Base-by-base conservation (phyloP, 2,888 invertebrate species). In the Andrena marginata region DNA sequence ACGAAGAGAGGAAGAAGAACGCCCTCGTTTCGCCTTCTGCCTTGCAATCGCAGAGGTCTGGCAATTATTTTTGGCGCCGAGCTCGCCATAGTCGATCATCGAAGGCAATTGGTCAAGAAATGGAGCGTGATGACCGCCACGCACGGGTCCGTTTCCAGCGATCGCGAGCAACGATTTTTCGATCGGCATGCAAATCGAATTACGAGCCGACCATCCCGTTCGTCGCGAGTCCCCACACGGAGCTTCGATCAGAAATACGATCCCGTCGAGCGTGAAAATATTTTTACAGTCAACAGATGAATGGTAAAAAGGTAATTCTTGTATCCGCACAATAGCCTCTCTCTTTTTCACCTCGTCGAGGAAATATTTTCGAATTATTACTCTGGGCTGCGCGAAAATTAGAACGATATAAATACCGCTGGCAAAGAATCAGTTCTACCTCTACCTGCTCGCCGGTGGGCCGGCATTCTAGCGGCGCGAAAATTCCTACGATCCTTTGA, bases 371-470 rank as follows among this genome's bases (percentile, higher is more conserved):
- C n/a, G 54, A 69, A 51, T 67, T 59, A 65, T 59, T 48, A n/a
- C 7, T 23, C 33, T n/a, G 23, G 33, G 33, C 7, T 2, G 23
- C 31, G 77, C 67, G 87, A 75, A 78, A 87, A 86, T 84, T 86
- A 77, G 88, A 80, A 78, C 87, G 72, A 64, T 82, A 86, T 87
- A 84, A 87, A 87, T 87, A 87, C 42, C 76, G 64, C 70, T 87
- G 87, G 88, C 87, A 74, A 49, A 60, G 78, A 42, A 77, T 82
- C 87, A 85, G 72, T 35, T 78, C 59, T 62, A 69, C 59, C 69
- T 78, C 72, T 78, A 63, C n/a, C 59, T 54, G 31, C 20, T 35
- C 65, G 42, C 59, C 33, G 62, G 23, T 60, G 48, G 67, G 49
- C 59, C 31, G 60, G 54, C 29, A 60, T 54, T 74, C 54, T 54